These are phyloP conservation scores for Spermophilus dauricus DNA, from an alignment of 2,113 vertebrate species.

Conservation along the genomic window DNA sequence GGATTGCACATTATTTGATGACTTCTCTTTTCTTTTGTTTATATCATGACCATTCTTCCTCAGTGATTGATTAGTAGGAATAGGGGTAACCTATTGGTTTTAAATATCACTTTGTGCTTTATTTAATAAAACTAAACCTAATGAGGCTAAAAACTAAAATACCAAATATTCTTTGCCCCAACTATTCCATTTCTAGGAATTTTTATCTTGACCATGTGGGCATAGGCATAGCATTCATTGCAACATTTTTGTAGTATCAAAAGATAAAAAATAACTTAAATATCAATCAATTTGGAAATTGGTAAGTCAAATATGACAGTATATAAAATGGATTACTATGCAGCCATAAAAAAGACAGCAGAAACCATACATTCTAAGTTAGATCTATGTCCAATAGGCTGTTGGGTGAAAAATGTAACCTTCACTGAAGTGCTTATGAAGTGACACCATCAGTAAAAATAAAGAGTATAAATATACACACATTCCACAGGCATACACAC, in stretches of 20 bases:
- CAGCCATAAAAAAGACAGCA: background rate
- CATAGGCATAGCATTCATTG: background rate
- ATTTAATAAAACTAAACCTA: slow-evolving; percentile 31
- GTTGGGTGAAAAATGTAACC: background rate
- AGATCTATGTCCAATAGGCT: background rate
- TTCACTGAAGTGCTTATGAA: background rate
- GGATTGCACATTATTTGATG: background rate
- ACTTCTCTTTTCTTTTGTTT: background rate
- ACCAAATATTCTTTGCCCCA: background rate
- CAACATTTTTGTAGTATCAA: background rate
- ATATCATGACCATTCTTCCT: background rate
- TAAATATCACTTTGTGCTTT: slow-evolving; percentile 10
- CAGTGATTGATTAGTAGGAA: background rate
- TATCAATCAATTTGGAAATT: background rate
- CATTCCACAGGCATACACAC: background rate
- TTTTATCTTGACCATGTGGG: background rate
- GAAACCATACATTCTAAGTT: background rate
- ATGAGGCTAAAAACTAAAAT: slow-evolving; percentile 41
- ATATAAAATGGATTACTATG: background rate
- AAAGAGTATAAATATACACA: background rate
- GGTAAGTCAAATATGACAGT: background rate
- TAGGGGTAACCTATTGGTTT: slow-evolving; percentile 28
- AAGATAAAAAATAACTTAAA: slow-evolving; percentile 8
- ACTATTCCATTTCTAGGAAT: slow-evolving; percentile 29
- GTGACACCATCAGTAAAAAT: background rate